These are phyloP conservation scores for Brachionus calyciflorus DNA, from an alignment of 1,140 invertebrate genomes.

Conservation along the genomic window DNA sequence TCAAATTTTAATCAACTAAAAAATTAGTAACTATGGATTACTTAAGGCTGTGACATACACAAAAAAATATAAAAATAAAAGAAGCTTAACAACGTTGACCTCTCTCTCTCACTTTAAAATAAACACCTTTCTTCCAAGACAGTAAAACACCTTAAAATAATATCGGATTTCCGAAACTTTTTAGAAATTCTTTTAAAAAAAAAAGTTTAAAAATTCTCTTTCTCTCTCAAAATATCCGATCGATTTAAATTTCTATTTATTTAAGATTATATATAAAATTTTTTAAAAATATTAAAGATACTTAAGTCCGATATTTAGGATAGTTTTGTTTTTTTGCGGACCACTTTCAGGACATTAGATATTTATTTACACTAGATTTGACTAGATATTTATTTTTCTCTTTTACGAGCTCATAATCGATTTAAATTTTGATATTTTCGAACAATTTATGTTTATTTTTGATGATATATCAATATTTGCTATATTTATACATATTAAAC, in stretches of 20 bases:
- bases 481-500: neutral
- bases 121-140: slow-evolving; percentile 26
- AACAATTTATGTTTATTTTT: slow-evolving; percentile 42
- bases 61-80: neutral
- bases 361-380: slow-evolving; percentile 42
- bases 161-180: slow-evolving; percentile 31
- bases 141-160: slow-evolving; percentile 17
- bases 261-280: slow-evolving; percentile 27
- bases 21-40: slow-evolving; percentile 6
- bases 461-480: slow-evolving; percentile 44
- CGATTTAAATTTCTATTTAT: slow-evolving; percentile 41
- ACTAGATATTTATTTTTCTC: slow-evolving; percentile 3
- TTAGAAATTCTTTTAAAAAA: neutral
- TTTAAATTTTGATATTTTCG: slow-evolving; percentile 30
- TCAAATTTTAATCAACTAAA: slow-evolving; percentile 4
- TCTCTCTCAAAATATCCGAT: slow-evolving; percentile 14
- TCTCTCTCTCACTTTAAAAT: neutral
- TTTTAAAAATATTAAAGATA: neutral
- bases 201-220: neutral
- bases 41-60: neutral
- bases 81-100: slow-evolving; percentile 27
- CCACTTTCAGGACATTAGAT: slow-evolving; percentile 5
- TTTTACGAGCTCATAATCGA: slow-evolving; percentile 21
- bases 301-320: slow-evolving; percentile 20
- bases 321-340: neutral